Evolutionary conservation across 2,113 vertebrate genomes (phyloP).

Genomic region (Rhabdomys dilectus): DNA sequence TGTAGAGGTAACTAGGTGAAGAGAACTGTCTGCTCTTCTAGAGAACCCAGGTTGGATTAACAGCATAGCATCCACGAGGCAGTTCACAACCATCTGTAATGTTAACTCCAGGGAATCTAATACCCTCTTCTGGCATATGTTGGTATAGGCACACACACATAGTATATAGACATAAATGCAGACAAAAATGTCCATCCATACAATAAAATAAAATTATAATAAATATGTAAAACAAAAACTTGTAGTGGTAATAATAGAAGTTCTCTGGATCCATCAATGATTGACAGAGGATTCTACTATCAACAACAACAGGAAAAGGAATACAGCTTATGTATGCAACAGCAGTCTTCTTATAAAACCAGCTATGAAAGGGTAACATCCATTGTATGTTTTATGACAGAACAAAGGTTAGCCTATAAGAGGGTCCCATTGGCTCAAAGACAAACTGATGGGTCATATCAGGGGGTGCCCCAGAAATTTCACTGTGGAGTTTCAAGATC

Average conservation of each 20-base stretch:
- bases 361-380: neutral
- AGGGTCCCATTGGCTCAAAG: neutral
- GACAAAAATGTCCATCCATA: neutral
- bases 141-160: neutral
- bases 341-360: neutral
- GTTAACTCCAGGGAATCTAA: neutral
- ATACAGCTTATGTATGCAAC: fast-evolving
- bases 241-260: neutral
- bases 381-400: neutral
- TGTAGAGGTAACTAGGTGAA: neutral
- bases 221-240: neutral
- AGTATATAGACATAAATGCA: neutral
- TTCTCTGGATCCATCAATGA: neutral
- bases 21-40: neutral
- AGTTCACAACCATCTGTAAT: neutral
- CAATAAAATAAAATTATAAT: neutral
- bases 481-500: neutral
- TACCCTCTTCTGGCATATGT: neutral
- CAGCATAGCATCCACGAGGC: too few relatives aligned
- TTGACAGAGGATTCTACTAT: neutral
- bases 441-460: neutral
- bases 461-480: neutral
- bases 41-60: neutral
- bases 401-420: neutral
- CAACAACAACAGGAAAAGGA: neutral